Percentiles rank a stretch among this genome's conserved stretches.
Conservation (phyloP, 2,113 vertebrate species). For the Galemys pyrenaicus region DNA sequence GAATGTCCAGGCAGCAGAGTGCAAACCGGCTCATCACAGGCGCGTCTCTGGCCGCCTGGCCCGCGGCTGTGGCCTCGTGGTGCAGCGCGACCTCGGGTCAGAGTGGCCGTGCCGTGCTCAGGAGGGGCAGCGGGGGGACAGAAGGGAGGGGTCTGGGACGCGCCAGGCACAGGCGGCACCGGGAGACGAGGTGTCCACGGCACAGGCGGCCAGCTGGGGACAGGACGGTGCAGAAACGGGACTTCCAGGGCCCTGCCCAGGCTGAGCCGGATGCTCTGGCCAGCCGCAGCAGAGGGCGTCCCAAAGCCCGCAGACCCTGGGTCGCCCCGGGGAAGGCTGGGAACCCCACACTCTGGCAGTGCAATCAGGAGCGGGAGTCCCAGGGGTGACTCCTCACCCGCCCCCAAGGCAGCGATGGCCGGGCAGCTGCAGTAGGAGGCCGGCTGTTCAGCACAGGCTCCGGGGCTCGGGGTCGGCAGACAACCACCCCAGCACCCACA, state of each 20-base stretch:
- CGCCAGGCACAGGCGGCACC: no score
- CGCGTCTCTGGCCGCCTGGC: no score
- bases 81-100: no score
- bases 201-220: no score
- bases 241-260: neutral
- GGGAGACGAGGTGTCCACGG: no score
- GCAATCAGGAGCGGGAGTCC: no score
- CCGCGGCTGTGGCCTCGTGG: no score
- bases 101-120: neutral
- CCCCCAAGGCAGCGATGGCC: neutral
- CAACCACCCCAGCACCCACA: no score
- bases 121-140: neutral
- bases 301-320: neutral
- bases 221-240: accelerated
- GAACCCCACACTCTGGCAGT: no score
- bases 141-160: no score
- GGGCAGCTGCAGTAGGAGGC: neutral
- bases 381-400: neutral
- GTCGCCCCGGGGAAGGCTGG: no score
- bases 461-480: no score
- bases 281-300: neutral
- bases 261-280: neutral
- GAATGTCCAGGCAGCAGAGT: neutral
- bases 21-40: neutral
- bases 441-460: neutral